phyloP scores from a whole-genome alignment of 2,888 invertebrate species.

The Epinotia brunnichana region DNA sequence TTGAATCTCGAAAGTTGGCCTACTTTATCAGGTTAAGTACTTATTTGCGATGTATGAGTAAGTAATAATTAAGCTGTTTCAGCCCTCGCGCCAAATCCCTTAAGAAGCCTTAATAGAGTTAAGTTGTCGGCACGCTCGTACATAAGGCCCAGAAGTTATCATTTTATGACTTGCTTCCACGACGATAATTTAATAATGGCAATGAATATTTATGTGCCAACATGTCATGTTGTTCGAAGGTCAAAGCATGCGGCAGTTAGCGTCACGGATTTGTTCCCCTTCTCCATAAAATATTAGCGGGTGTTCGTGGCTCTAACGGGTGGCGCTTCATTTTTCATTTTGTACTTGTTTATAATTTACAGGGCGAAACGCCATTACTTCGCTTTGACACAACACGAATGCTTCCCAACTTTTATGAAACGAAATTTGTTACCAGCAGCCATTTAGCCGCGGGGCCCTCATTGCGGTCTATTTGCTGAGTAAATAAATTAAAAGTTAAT shows the following conservation, averaged over 20 bases:
- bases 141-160: constrained; percentile 35
- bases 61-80: constrained; percentile 40
- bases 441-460: constrained; percentile 33
- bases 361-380: constrained; percentile 26
- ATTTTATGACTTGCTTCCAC: constrained; percentile 40
- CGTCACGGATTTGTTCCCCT: constrained; percentile 38
- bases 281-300: constrained; percentile 38
- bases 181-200: constrained; percentile 38
- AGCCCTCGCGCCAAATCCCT: constrained; percentile 36
- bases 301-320: constrained; percentile 20
- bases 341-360: constrained; percentile 36
- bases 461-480: constrained; percentile 39
- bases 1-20: constrained; percentile 8
- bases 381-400: constrained; percentile 33
- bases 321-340: constrained; percentile 37
- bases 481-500: constrained; percentile 41
- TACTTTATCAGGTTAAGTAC: constrained; percentile 29
- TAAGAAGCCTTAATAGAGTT: constrained; percentile 38
- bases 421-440: constrained; percentile 30
- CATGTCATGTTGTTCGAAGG: constrained; percentile 41
- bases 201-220: constrained; percentile 41
- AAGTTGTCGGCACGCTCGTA: constrained; percentile 27
- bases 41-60: constrained; percentile 40
- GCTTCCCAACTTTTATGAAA: constrained; percentile 24
- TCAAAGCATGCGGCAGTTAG: constrained; percentile 36